A percentile compares a stretch with the other conserved stretches of the same genome.
Conservation (phyloP, 1,140 invertebrate species). For the Triops longicaudatus region DNA sequence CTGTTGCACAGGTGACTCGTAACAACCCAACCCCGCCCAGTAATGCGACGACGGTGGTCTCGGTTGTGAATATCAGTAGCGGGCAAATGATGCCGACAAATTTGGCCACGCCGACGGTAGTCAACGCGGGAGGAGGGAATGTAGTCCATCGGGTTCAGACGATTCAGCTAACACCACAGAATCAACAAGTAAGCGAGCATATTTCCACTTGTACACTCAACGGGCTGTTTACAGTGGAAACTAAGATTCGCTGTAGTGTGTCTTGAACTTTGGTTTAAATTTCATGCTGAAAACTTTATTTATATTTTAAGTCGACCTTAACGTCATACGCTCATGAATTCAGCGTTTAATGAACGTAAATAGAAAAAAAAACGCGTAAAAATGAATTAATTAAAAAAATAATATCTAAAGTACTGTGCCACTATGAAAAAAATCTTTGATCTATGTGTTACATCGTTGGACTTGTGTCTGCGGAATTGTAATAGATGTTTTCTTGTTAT, state of each 20-base stretch:
- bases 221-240: too few species aligned
- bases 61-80: not conserved
- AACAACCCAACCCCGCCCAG: not conserved
- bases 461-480: too few species aligned
- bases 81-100: not conserved
- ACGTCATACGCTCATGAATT: too few species aligned
- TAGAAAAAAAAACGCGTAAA: too few species aligned
- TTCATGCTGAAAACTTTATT: too few species aligned
- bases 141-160: constrained; percentile 26
- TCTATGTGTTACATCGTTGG: too few species aligned
- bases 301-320: too few species aligned
- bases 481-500: constrained; percentile 9
- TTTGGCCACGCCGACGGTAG: not conserved
- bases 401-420: too few species aligned
- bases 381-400: too few species aligned
- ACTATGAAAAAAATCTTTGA: too few species aligned
- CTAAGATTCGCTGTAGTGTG: not conserved
- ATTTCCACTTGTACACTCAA: not conserved
- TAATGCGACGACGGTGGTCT: not conserved
- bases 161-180: constrained; percentile 27
- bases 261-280: too few species aligned
- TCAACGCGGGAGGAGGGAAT: not conserved
- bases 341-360: too few species aligned
- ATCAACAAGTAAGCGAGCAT: constrained; percentile 25
- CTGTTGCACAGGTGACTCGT: not conserved